phyloP scores from a whole-genome alignment of 2,797 vertebrate species.

The Notamacropus eugenii region DNA sequence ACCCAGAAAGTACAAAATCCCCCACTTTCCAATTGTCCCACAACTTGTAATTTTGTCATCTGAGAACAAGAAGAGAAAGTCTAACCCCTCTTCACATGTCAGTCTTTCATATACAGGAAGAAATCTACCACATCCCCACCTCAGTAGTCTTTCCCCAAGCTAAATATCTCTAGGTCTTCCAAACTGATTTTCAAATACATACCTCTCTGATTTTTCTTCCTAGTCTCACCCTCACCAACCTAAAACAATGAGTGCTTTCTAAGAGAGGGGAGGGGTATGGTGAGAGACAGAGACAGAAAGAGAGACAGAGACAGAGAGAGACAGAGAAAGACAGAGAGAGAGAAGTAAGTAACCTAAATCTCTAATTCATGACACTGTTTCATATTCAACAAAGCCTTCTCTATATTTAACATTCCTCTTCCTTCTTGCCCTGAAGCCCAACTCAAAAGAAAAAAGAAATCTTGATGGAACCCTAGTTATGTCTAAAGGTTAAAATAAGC shows the following conservation, averaged over 20 bases:
- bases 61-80: background rate
- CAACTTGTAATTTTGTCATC: background rate
- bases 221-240: background rate
- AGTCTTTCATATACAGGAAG: background rate
- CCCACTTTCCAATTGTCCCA: slow-evolving; percentile 41
- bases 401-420: background rate
- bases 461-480: background rate
- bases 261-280: accelerated
- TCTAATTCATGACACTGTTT: background rate
- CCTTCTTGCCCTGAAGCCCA: background rate
- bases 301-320: background rate
- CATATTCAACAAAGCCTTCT: slow-evolving; percentile 6
- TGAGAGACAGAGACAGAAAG: background rate
- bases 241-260: background rate
- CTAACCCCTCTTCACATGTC: background rate
- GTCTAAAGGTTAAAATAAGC: background rate
- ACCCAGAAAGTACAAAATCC: background rate
- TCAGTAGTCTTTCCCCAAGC: background rate
- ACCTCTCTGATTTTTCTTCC: background rate
- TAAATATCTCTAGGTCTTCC: background rate
- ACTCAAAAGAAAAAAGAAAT: background rate
- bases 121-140: background rate
- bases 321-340: no score
- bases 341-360: background rate
- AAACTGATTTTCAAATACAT: background rate